Evolutionary conservation across 1,140 invertebrate species (phyloP), one percentile per base, ranked within the genome.

Genomic region (Scaptomyza hsui): DNA sequence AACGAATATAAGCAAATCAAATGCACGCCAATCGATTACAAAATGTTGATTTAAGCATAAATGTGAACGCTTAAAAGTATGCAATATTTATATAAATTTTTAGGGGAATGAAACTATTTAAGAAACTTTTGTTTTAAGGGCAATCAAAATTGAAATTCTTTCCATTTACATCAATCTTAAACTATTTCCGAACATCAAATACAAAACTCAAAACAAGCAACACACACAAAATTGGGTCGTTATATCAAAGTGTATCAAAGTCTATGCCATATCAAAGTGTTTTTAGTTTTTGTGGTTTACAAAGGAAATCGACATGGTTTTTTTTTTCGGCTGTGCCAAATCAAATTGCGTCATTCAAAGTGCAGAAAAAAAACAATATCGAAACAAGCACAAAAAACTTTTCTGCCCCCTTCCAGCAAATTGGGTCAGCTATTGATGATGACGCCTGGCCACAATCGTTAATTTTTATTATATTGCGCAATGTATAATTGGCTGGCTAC

Each of bases 1-100:
- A 19, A 32, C 63, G 44, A 26, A 13, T 19, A 53, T 75, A 72
- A 72, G 52, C 62, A 78, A 78, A 63, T 69, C 72, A 80, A 81
- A 79, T 59, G 55, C 16, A 62, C 47, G 21, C 10, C 32, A 16
- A n/a, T 26, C 35, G 9, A 45, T 42, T 29, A 7, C 26, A 9
- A 72, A 75, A 80, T 72, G 72, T 80, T 81, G 72, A 67, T 81
- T 42, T 47, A 53, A 47, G 32, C 55, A 10, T 55, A 12, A 51
- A 74, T 68, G 41, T 1, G 0, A 24, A 41, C 52, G 32, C 71
- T 44, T 29, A 62, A 79, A 79, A 80, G 72, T 72, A 81, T 81
- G 72, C 77, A 69, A 41, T 47, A 57, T 15, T 64, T 73, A n/a
- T n/a, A n/a, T n/a, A n/a, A n/a, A n/a, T n/a, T n/a, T n/a, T n/a